Evolutionary conservation across 2,888 invertebrate genomes (phyloP).

Genomic region (Drosophila neonasuta): DNA sequence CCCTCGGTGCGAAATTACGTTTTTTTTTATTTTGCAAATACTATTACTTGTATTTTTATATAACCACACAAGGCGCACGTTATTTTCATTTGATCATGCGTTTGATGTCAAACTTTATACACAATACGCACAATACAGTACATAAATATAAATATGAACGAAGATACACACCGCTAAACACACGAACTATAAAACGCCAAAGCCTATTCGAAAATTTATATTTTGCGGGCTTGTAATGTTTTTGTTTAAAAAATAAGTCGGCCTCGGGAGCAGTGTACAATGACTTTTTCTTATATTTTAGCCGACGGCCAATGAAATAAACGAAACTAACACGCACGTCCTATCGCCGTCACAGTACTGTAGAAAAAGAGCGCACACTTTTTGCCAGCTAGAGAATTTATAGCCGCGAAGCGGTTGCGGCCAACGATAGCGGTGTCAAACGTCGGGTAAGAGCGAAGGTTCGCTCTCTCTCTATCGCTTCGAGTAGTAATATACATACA

Average conservation of each 20-base stretch:
- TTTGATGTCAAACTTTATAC: conserved; percentile 29
- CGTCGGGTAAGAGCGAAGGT: conserved; percentile 17
- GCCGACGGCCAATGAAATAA: conserved; percentile 54
- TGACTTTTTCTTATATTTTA: conserved; percentile 39
- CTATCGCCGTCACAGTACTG: conserved; percentile 68
- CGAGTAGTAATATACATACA: not conserved
- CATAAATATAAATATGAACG: conserved; percentile 10
- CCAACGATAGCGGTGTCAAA: conserved; percentile 9
- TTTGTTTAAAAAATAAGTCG: conserved; percentile 27
- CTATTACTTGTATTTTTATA: conserved; percentile 55
- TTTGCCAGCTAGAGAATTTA: conserved; percentile 61
- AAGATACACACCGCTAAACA: conserved; percentile 34
- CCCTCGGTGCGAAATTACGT: too few species aligned
- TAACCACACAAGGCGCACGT: conserved; percentile 52
- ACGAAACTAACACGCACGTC: conserved; percentile 67
- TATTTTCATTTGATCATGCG: conserved; percentile 33
- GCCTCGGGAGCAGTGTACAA: conserved; percentile 31
- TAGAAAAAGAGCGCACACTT: conserved; percentile 75
- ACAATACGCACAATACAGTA: conserved; percentile 7
- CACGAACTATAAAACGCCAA: conserved; percentile 20
- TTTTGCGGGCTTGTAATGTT: conserved; percentile 7
- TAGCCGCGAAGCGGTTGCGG: conserved; percentile 42
- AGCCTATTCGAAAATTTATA: conserved; percentile 22
- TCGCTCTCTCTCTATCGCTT: conserved; percentile 11
- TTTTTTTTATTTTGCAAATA: conserved; percentile 1